A percentile compares a stretch with the other conserved stretches of the same genome.
These are phyloP conservation scores for Martes martes DNA, from an alignment of 2,113 vertebrate species.

Conservation along the genomic window DNA sequence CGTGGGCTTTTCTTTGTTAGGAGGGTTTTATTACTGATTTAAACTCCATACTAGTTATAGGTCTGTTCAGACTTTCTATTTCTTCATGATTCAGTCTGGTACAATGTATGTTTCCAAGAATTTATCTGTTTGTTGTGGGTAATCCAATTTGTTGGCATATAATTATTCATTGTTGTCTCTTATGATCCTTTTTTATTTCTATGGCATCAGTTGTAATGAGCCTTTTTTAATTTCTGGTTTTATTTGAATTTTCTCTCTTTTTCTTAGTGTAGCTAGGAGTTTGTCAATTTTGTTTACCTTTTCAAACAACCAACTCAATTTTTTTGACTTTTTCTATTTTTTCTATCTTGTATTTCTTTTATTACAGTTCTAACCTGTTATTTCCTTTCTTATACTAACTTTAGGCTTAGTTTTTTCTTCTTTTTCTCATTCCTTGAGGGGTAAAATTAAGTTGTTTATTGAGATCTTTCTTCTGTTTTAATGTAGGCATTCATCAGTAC, in stretches of 20 bases:
- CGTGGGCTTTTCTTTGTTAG: not conserved
- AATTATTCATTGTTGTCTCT: not conserved
- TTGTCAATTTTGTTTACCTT: not conserved
- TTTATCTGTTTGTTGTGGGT: not conserved
- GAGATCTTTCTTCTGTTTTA: not conserved
- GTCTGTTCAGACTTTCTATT: not conserved
- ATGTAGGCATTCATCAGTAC: not conserved
- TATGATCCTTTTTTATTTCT: not conserved
- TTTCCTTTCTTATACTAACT: not conserved
- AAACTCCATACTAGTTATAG: not conserved
- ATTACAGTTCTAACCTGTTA: not conserved
- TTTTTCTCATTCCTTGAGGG: not conserved
- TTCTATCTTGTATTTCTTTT: not conserved
- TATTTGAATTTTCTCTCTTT: not conserved
- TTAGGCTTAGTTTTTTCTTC: not conserved
- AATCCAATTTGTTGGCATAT: not conserved
- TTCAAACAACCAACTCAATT: not conserved
- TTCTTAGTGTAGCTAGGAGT: not conserved
- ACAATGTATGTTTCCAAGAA: not conserved
- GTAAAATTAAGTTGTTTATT: not conserved
- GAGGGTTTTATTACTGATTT: not conserved
- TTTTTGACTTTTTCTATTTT: not conserved
- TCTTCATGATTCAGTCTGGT: not conserved
- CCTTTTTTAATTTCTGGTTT: not conserved
- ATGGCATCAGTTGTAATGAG: not conserved